Conservation (phyloP, 2,797 vertebrate species). For the Anisognathus igniventris region DNA sequence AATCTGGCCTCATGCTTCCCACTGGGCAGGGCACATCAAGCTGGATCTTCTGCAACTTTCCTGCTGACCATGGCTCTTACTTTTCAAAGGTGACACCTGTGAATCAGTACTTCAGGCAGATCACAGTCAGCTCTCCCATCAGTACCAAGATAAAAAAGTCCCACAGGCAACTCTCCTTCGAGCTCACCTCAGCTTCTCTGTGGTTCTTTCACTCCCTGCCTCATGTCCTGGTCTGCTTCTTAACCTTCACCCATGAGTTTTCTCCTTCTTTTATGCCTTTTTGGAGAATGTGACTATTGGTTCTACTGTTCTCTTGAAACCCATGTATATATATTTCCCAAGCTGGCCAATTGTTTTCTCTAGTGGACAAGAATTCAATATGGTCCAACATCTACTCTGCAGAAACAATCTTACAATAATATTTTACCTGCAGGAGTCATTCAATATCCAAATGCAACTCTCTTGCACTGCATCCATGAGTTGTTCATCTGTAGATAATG, state of each 20-base stretch:
- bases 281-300: background rate
- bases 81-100: background rate
- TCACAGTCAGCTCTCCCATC: background rate
- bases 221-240: background rate
- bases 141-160: background rate
- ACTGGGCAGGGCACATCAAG: background rate
- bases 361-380: background rate
- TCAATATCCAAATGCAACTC: background rate
- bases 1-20: background rate
- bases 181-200: background rate
- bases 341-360: background rate
- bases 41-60: background rate
- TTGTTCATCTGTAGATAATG: background rate
- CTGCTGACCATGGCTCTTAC: background rate
- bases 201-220: background rate
- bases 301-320: background rate
- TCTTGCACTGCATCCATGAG: background rate
- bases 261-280: background rate
- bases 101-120: background rate
- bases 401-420: background rate
- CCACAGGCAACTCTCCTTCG: accelerated
- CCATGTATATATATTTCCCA: background rate
- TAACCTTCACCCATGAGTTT: background rate
- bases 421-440: background rate
- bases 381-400: background rate